Conservation (phyloP, 2,797 vertebrate genomes). For the Periparus ater region DNA sequence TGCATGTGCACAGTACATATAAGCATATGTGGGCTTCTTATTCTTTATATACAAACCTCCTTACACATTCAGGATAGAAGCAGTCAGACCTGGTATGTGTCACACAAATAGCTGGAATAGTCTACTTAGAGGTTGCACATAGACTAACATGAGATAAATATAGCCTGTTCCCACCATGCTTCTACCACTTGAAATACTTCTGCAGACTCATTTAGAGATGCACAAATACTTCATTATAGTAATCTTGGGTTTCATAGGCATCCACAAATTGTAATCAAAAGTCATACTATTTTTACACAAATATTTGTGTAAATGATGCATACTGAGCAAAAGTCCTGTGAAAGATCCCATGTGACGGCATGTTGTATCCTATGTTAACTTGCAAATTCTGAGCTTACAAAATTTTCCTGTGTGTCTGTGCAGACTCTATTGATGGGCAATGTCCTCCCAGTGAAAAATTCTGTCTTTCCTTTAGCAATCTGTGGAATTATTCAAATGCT, state of each 20-base stretch:
- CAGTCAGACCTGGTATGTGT: conserved; percentile 19
- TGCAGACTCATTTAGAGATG: neutral
- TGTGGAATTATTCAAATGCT: neutral
- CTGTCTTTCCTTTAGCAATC: neutral
- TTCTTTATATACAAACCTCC: neutral
- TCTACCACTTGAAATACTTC: neutral
- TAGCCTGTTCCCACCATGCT: conserved; percentile 44
- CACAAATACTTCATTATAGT: neutral
- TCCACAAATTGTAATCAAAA: neutral
- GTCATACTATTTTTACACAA: neutral
- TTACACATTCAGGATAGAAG: neutral
- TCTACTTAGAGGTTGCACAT: conserved; percentile 18
- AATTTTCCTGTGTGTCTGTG: neutral
- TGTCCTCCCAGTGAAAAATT: neutral
- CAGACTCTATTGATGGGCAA: too few relatives aligned
- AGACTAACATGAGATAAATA: conserved; percentile 42
- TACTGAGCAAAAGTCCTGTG: neutral
- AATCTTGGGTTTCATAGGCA: neutral
- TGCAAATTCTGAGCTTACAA: neutral
- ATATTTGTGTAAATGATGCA: neutral
- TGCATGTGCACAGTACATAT: neutral
- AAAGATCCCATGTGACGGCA: neutral
- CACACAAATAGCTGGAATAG: conserved; percentile 35
- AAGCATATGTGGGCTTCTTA: neutral
- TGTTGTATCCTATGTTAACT: neutral